Base-by-base conservation (phyloP, 2,797 vertebrate species). In the Fundulus diaphanus region DNA sequence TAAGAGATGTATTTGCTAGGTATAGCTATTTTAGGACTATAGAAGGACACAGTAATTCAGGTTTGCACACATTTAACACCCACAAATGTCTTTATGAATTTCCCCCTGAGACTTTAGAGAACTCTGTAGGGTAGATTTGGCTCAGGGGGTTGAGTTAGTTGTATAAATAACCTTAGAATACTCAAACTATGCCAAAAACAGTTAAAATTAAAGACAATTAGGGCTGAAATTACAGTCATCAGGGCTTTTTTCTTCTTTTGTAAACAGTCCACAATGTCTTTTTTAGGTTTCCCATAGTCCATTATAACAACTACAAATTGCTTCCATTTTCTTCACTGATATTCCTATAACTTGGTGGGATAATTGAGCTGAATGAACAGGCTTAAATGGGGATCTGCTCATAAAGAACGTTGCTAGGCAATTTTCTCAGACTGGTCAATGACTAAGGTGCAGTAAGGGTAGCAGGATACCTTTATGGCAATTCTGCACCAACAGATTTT, bases 331-430 rank as follows among this genome's bases (percentile, higher is more conserved):
- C 24, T 52, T 63, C 5, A 66, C 48, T n/a, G 7, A 49, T 35
- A 18, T 24, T 46, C 42, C 40, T 9, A 29, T 63, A 75, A 71
- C 49, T 29, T 61, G 56, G 29, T 68, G 35, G 27, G 37, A 54
- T 68, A 56, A n/a, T 74, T 80, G 4, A 49, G 27, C 1, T 76
- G 76, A 51, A 75, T 79, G 68, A 68, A 70, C 70, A 5, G 54
- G 48, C 52, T 67, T 46, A 72, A 72, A 67, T 59, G 35, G 68
- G n/a, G 37, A 61, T 80, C 42, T 61, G 18, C 73, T 48, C 22
- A 65, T 40, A 70, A 78, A 78, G 42, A 68, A 52, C 52, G 27
- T 54, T 42, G 24, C 22, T 48, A 42, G 74, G 72, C 42, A 2
- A 52, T 73, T 78, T 70, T 70, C 40, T 68, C 54, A 35, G 15